Conservation (phyloP, 2,888 invertebrate genomes). For the Hetaerina titia region DNA sequence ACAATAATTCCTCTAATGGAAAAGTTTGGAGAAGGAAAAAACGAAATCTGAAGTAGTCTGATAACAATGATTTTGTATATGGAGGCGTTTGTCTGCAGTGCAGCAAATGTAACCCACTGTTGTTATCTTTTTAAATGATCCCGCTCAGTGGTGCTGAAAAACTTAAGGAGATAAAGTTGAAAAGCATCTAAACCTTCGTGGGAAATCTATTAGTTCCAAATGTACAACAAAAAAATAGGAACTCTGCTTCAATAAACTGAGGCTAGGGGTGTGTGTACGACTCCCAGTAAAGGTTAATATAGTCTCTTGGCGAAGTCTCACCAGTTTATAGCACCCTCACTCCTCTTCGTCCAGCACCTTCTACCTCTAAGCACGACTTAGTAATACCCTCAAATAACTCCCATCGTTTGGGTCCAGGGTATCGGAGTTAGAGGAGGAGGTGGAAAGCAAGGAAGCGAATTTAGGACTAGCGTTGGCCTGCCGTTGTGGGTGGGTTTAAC, state of each 20-base stretch:
- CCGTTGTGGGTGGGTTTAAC: not conserved
- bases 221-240: not conserved
- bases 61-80: too few species aligned
- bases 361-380: not conserved
- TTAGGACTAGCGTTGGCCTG: conserved; percentile 5
- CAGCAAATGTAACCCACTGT: too few species aligned
- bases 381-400: conserved; percentile 15
- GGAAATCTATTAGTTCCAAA: not conserved
- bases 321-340: not conserved
- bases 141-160: not conserved
- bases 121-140: too few species aligned
- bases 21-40: too few species aligned
- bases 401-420: not conserved
- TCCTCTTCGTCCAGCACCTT: not conserved
- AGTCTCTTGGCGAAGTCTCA: not conserved
- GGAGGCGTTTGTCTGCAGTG: too few species aligned
- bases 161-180: not conserved
- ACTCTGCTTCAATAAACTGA: not conserved
- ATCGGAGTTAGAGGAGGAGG: not conserved
- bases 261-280: not conserved
- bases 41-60: too few species aligned
- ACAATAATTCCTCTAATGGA: too few species aligned
- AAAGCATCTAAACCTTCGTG: not conserved
- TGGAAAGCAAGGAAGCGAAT: not conserved
- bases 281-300: not conserved